phyloP scores from a whole-genome alignment of 2,797 vertebrate species.

The Discoglossus pictus region DNA sequence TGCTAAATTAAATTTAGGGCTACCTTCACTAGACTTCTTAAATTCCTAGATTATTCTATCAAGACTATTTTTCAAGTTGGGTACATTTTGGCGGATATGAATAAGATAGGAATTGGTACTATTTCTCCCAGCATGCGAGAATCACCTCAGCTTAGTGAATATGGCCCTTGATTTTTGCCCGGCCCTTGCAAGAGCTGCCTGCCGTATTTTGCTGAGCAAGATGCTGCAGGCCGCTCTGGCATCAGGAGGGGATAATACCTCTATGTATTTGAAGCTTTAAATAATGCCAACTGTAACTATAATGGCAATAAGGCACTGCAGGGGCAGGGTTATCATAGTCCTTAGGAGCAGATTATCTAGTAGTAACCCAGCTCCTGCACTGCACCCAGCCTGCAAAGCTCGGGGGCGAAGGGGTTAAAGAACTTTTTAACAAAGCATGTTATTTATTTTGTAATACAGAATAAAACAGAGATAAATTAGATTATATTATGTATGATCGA shows the following conservation, averaged over 20 bases:
- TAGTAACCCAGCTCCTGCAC: slow-evolving; percentile 8
- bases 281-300: not conserved
- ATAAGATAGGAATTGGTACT: too few species aligned
- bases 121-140: too few species aligned
- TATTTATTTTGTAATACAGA: slow-evolving; percentile 53
- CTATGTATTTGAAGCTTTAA: slow-evolving; percentile 26
- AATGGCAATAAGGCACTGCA: slow-evolving; percentile 55
- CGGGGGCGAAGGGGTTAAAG: slow-evolving; percentile 1
- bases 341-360: not conserved
- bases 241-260: not conserved
- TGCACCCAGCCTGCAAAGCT: slow-evolving; percentile 8
- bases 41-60: too few species aligned
- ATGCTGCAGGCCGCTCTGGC: slow-evolving; percentile 1
- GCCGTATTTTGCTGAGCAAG: not conserved
- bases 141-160: too few species aligned
- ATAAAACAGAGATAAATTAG: slow-evolving; percentile 36
- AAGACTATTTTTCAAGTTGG: too few species aligned
- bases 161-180: too few species aligned
- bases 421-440: slow-evolving; percentile 50
- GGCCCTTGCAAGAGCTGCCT: not conserved
- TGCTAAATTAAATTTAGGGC: too few species aligned
- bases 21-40: too few species aligned
- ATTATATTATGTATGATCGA: slow-evolving; percentile 47
- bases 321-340: slow-evolving; percentile 51
- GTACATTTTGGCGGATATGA: too few species aligned